phyloP scores from a whole-genome alignment of 2,113 vertebrate genomes.

The Perca fluviatilis region DNA sequence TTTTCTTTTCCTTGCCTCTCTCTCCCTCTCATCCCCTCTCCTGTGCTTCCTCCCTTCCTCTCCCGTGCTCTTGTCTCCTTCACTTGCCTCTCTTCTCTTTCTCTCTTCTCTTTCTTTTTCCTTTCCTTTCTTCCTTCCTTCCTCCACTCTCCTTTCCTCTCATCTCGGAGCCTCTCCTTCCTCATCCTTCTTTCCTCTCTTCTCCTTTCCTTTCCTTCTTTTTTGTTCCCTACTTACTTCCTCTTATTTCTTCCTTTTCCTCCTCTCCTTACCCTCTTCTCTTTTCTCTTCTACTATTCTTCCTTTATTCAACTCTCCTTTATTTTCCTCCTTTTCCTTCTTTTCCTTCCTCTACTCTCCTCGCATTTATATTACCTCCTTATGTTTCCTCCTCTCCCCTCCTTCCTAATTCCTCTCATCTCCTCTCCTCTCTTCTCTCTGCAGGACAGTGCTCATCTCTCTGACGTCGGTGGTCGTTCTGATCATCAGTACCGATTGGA shows the following conservation, averaged over 20 bases:
- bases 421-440: neutral
- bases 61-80: too few relatives aligned
- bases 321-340: neutral
- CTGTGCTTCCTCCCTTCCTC: too few relatives aligned
- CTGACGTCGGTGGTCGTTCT: slow-evolving; percentile 96
- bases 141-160: neutral
- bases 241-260: neutral
- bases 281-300: neutral
- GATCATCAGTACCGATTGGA: slow-evolving; percentile 98
- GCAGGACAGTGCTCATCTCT: slow-evolving; percentile 93
- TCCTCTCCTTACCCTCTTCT: neutral
- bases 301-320: neutral
- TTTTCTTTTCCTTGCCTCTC: neutral
- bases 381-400: neutral
- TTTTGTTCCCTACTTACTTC: fast-evolving
- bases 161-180: neutral
- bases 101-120: too few relatives aligned
- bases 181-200: neutral
- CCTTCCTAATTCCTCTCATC: neutral
- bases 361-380: too few relatives aligned
- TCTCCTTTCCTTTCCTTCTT: neutral
- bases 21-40: too few relatives aligned
- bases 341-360: too few relatives aligned
- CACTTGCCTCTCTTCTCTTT: too few relatives aligned
- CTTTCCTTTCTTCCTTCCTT: neutral